phyloP scores from a whole-genome alignment of 2,888 invertebrate genomes.

The Apotomis turbidana region DNA sequence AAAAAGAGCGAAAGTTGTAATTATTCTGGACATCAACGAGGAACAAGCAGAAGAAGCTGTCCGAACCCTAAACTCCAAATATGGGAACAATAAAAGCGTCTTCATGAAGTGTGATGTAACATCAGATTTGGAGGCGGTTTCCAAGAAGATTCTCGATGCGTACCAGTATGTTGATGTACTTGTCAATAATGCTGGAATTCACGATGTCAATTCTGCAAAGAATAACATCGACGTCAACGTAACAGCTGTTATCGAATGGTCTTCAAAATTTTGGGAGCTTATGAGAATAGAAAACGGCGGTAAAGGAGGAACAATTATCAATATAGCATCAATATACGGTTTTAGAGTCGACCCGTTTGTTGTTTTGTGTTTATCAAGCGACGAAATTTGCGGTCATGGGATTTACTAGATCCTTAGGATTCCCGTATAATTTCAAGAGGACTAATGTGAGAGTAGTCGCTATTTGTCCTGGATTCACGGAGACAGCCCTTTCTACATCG shows the following conservation, averaged over 20 bases:
- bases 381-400: slow-evolving; percentile 84
- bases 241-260: slow-evolving; percentile 62
- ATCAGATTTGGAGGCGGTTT: slow-evolving; percentile 68
- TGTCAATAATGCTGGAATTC: slow-evolving; percentile 74
- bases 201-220: slow-evolving; percentile 51
- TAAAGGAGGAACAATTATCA: slow-evolving; percentile 85
- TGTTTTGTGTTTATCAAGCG: slow-evolving; percentile 83
- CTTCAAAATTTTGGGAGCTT: slow-evolving; percentile 80
- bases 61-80: slow-evolving; percentile 66
- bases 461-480: slow-evolving; percentile 80
- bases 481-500: slow-evolving; percentile 57
- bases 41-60: slow-evolving; percentile 64
- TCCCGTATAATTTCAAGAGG: slow-evolving; percentile 68
- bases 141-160: slow-evolving; percentile 55
- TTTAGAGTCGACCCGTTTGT: slow-evolving; percentile 75
- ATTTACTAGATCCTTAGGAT: slow-evolving; percentile 76
- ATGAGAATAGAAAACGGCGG: slow-evolving; percentile 83
- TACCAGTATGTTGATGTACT: slow-evolving; percentile 71
- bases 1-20: slow-evolving; percentile 60
- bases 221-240: slow-evolving; percentile 67
- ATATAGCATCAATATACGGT: slow-evolving; percentile 85
- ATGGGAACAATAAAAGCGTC: slow-evolving; percentile 69
- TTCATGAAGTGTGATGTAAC: slow-evolving; percentile 81
- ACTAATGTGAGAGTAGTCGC: slow-evolving; percentile 79
- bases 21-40: slow-evolving; percentile 60